These are phyloP conservation scores for Anoplopoma fimbria DNA, from an alignment of 2,113 vertebrate species.

Conservation along the genomic window DNA sequence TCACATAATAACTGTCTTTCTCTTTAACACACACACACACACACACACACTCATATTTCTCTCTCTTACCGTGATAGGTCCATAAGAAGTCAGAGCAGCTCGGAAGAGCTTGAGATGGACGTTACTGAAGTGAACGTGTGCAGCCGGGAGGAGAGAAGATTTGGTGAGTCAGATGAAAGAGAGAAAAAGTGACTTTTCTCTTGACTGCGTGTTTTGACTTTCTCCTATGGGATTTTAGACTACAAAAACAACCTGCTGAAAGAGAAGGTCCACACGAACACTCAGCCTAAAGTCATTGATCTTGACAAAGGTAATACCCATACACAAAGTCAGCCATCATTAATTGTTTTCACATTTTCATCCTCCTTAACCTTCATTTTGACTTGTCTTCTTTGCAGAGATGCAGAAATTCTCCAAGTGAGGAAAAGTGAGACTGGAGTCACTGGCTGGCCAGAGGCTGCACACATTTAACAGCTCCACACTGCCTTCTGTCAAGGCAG, in stretches of 20 bases:
- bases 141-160: slow-evolving; percentile 85
- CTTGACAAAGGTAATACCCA: slow-evolving; percentile 89
- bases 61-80: slow-evolving; percentile 42
- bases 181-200: slow-evolving; percentile 68
- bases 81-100: slow-evolving; percentile 84
- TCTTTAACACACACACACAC: background rate
- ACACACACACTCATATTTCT: background rate
- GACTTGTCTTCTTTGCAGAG: slow-evolving; percentile 65
- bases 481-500: slow-evolving; percentile 21
- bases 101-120: slow-evolving; percentile 86
- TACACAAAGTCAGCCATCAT: background rate
- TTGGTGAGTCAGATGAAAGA: slow-evolving; percentile 82
- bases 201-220: background rate
- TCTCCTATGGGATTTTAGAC: slow-evolving; percentile 79
- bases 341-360: background rate
- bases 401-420: slow-evolving; percentile 81
- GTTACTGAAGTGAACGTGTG: slow-evolving; percentile 78
- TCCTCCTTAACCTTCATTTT: background rate
- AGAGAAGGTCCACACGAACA: slow-evolving; percentile 86
- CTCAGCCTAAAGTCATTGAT: slow-evolving; percentile 89
- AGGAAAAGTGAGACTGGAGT: slow-evolving; percentile 49
- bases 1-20: background rate
- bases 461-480: slow-evolving; percentile 29
- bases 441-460: slow-evolving; percentile 83
- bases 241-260: slow-evolving; percentile 97